phyloP scores from a whole-genome alignment of 2,797 vertebrate species.

The Todus mexicanus region DNA sequence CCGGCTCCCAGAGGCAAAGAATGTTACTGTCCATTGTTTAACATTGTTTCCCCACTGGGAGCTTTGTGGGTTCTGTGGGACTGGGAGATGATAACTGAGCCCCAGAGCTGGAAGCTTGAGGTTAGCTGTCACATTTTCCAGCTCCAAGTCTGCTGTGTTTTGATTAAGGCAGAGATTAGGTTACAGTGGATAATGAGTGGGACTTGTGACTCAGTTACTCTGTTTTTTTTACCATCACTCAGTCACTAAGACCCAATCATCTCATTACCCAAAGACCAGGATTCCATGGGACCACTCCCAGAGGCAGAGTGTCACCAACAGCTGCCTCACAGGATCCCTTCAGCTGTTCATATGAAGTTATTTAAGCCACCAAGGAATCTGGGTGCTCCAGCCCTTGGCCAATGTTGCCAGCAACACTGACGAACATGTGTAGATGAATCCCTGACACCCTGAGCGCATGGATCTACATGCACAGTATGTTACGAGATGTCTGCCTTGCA shows the following conservation, averaged over 20 bases:
- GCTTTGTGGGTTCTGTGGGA: neutral
- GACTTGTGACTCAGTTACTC: neutral
- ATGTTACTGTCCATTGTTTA: neutral
- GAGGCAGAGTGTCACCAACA: neutral
- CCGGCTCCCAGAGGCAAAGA: neutral
- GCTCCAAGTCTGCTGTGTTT: neutral
- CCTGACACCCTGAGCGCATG: neutral
- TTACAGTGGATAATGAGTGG: neutral
- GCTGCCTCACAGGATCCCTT: neutral
- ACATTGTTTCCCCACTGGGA: neutral
- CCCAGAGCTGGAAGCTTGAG: neutral
- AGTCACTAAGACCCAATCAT: neutral
- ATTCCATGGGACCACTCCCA: neutral
- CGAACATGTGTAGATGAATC: neutral
- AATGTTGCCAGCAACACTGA: neutral
- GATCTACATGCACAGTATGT: neutral
- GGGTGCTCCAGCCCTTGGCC: neutral
- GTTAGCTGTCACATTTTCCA: neutral
- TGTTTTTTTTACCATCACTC: neutral
- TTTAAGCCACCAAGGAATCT: neutral
- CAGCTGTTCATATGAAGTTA: neutral
- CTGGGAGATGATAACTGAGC: neutral
- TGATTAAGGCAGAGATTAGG: neutral
- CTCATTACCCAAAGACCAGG: neutral
- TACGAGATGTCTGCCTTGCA: neutral